These are phyloP conservation scores for Agrochola macilenta DNA, from an alignment of 2,888 invertebrate genomes.

Conservation along the genomic window DNA sequence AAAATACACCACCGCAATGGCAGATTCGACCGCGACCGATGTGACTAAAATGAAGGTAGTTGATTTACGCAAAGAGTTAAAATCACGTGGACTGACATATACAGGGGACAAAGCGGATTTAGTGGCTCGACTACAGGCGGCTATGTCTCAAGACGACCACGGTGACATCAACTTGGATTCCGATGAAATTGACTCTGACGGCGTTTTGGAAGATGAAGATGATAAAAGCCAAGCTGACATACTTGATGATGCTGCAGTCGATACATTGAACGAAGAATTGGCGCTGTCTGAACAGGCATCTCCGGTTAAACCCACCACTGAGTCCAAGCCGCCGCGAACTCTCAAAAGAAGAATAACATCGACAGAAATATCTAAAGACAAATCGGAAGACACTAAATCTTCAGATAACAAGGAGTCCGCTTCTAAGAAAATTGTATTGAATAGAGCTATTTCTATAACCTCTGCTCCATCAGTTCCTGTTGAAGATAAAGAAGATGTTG, in stretches of 20 bases:
- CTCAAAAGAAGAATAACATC: conserved; percentile 82
- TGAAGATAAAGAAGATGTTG: conserved; percentile 70
- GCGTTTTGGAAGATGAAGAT: conserved; percentile 89
- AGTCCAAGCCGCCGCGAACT: conserved; percentile 77
- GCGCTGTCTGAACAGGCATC: conserved; percentile 78
- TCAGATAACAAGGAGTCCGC: conserved; percentile 82
- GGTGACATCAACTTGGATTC: conserved; percentile 85
- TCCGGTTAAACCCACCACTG: conserved; percentile 70
- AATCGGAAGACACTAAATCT: conserved; percentile 68
- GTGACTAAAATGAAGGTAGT: conserved; percentile 93
- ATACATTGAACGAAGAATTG: conserved; percentile 84
- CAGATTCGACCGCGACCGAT: conserved; percentile 79
- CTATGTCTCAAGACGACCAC: conserved; percentile 87
- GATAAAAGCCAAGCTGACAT: conserved; percentile 87
- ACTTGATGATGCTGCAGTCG: conserved; percentile 82
- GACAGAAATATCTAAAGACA: conserved; percentile 73
- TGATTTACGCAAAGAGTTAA: conserved; percentile 95
- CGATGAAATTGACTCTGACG: conserved; percentile 89
- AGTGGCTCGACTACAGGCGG: conserved; percentile 93
- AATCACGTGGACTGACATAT: conserved; percentile 93
- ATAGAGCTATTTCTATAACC: conserved; percentile 86
- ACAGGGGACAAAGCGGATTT: conserved; percentile 96
- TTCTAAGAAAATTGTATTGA: conserved; percentile 92
- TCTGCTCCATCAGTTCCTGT: conserved; percentile 68
- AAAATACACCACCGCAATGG: conserved; percentile 67